Conservation (phyloP, 2,888 invertebrate genomes). For the Tenthredo scrophulariae region DNA sequence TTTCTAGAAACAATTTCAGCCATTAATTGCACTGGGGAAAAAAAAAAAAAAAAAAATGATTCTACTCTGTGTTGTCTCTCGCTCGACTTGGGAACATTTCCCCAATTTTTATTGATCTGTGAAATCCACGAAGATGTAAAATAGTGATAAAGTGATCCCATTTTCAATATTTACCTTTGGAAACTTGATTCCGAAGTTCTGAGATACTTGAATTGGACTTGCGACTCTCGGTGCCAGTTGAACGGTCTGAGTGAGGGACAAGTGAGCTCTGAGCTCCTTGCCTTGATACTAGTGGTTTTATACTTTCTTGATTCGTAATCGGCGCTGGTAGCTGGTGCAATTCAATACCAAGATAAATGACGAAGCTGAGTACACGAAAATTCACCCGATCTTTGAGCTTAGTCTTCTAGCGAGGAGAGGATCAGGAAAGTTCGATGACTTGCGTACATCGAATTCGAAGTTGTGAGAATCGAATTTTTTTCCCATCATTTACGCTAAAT, state of each 20-base stretch:
- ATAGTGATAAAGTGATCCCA: too few relatives aligned
- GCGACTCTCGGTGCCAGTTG: neutral
- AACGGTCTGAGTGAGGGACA: neutral
- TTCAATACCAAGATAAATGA: neutral
- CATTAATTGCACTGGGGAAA: neutral
- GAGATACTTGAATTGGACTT: neutral
- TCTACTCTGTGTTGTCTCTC: neutral
- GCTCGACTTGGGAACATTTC: too few relatives aligned
- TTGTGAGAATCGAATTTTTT: too few relatives aligned
- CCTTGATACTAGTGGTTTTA: neutral
- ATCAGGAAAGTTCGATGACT: neutral
- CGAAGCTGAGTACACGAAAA: neutral
- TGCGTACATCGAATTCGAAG: neutral
- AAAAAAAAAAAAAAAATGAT: neutral
- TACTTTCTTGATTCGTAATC: neutral
- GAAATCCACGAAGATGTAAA: too few relatives aligned
- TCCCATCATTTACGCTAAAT: too few relatives aligned
- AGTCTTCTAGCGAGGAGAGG: neutral
- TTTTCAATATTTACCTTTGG: too few relatives aligned
- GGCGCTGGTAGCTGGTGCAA: neutral
- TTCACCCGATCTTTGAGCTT: neutral
- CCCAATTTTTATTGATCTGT: too few relatives aligned
- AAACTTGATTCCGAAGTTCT: neutral
- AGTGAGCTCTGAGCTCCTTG: neutral
- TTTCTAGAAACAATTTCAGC: neutral